These are phyloP conservation scores for Pocillopora grandis DNA, from an alignment of 92 coral and sea anemone genomes.

Conservation along the genomic window DNA sequence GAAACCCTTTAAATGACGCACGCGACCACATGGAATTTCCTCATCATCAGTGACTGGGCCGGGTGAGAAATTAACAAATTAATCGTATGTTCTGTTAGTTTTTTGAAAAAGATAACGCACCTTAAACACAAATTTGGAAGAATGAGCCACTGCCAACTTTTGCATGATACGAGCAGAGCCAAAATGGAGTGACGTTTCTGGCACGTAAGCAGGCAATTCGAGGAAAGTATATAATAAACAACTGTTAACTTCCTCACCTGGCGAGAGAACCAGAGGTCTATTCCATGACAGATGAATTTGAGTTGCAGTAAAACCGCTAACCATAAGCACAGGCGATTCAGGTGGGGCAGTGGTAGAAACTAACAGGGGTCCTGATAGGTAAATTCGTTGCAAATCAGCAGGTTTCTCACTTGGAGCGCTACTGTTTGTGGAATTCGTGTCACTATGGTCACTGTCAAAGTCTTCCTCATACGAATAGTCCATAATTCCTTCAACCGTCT, in stretches of 20 bases:
- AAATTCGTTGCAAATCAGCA: slow-evolving; percentile 36
- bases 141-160: too few species aligned
- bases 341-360: slow-evolving; percentile 73
- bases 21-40: slow-evolving; percentile 55
- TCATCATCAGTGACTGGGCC: slow-evolving; percentile 7
- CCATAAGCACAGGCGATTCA: slow-evolving; percentile 66
- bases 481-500: slow-evolving; percentile 52
- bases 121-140: too few species aligned
- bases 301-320: slow-evolving; percentile 62
- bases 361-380: slow-evolving; percentile 60
- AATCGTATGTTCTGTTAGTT: neutral
- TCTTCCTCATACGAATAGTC: slow-evolving; percentile 52
- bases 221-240: neutral
- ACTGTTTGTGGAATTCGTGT: slow-evolving; percentile 28
- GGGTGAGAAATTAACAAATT: neutral
- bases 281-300: slow-evolving; percentile 74
- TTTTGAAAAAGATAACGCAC: too few species aligned
- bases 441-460: slow-evolving; percentile 59
- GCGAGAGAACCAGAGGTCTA: slow-evolving; percentile 52
- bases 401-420: slow-evolving; percentile 35
- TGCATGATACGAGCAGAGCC: too few species aligned
- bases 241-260: slow-evolving; percentile 46
- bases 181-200: neutral
- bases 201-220: neutral
- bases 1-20: slow-evolving; percentile 64